phyloP scores from a whole-genome alignment of 2,113 vertebrate species.

The Crotalus horridus region DNA sequence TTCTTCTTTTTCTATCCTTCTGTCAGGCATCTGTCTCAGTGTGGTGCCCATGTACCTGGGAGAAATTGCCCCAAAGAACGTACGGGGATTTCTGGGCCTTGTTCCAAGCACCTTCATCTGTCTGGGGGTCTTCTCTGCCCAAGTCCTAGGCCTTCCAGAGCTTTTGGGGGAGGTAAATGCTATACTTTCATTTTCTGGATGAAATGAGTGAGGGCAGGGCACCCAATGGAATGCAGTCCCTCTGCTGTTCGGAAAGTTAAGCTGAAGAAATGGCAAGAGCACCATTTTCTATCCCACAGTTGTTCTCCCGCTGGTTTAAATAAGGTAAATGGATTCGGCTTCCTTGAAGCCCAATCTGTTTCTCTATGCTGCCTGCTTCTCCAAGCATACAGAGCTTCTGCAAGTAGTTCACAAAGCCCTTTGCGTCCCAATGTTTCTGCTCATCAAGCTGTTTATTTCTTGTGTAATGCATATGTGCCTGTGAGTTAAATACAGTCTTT shows the following conservation, averaged over 20 bases:
- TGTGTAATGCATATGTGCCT: neutral
- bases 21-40: slow-evolving; percentile 81
- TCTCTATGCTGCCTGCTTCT: neutral
- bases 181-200: accelerated
- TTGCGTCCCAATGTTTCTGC: neutral
- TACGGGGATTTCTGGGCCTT: slow-evolving; percentile 83
- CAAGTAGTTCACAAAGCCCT: neutral
- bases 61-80: slow-evolving; percentile 84
- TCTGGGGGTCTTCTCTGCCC: slow-evolving; percentile 83
- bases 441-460: neutral
- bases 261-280: neutral
- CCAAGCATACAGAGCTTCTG: neutral
- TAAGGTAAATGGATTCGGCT: neutral
- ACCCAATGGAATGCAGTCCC: neutral
- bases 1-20: neutral
- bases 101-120: slow-evolving; percentile 89
- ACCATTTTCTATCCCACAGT: neutral
- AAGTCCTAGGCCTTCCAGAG: slow-evolving; percentile 82
- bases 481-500: neutral
- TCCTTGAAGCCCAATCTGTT: neutral
- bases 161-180: slow-evolving; percentile 79
- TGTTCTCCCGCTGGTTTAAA: neutral
- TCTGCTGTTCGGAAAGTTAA: neutral
- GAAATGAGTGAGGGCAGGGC: neutral
- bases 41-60: slow-evolving; percentile 90